These are phyloP conservation scores for Cyclura pinguis DNA, from an alignment of 2,797 vertebrate species.

Conservation along the genomic window DNA sequence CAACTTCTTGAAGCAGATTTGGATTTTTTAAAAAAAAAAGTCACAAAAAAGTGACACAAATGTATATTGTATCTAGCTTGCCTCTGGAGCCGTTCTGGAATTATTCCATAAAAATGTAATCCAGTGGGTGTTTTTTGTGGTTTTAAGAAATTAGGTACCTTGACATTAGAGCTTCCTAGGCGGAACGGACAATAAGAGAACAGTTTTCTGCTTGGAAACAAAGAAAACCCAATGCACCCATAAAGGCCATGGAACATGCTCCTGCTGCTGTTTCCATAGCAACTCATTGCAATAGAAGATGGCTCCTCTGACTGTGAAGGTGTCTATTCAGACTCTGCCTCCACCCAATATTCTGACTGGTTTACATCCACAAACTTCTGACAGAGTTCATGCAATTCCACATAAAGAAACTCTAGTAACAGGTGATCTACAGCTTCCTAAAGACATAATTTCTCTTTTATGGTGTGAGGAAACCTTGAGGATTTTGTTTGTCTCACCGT, in stretches of 20 bases:
- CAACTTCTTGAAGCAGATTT: neutral
- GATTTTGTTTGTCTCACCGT: neutral
- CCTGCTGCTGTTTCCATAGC: slow-evolving; percentile 20
- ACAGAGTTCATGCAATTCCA: neutral
- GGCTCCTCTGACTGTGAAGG: slow-evolving; percentile 37
- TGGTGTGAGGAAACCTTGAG: neutral
- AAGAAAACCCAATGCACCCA: slow-evolving; percentile 18
- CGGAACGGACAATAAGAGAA: neutral
- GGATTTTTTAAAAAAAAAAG: neutral
- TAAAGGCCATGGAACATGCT: neutral
- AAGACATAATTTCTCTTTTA: neutral
- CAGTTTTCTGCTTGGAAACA: neutral
- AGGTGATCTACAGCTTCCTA: neutral
- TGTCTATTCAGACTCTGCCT: neutral
- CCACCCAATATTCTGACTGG: neutral
- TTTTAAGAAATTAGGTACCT: neutral
- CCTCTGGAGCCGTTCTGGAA: neutral
- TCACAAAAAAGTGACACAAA: neutral
- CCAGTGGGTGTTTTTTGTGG: neutral
- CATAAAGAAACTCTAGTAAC: neutral
- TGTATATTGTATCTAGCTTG: neutral
- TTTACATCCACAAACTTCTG: neutral
- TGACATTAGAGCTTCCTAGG: neutral
- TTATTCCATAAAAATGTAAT: neutral
- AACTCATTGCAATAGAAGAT: slow-evolving; percentile 51